A percentile compares a stretch with the other conserved stretches of the same genome.
Evolutionary conservation across 2,888 invertebrate genomes (phyloP).

Genomic region (Bombyx huttoni): DNA sequence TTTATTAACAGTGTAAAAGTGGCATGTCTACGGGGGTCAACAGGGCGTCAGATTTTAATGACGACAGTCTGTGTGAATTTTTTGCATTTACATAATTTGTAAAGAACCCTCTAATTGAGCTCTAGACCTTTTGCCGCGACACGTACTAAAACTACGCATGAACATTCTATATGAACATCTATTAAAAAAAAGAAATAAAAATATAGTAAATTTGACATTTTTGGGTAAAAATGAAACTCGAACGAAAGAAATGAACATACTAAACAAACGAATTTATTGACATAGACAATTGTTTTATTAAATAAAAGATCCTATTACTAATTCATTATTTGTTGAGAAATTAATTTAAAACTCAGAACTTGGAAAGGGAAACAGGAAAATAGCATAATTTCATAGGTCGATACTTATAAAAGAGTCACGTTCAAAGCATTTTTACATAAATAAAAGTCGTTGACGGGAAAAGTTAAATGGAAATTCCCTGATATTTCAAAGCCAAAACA

Average conservation of each 20-base stretch:
- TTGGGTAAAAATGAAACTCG: too few species aligned
- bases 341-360: not conserved
- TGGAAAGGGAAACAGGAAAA: not conserved
- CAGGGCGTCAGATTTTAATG: constrained; percentile 38
- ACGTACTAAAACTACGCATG: constrained; percentile 3
- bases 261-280: too few species aligned
- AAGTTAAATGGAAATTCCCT: not conserved
- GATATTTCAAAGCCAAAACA: not conserved
- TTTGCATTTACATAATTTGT: constrained; percentile 39
- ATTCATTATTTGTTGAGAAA: constrained; percentile 1
- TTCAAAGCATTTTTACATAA: not conserved
- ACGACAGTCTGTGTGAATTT: constrained; percentile 21
- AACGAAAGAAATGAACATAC: too few species aligned
- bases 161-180: not conserved
- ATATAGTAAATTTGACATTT: too few species aligned
- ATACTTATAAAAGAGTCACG: not conserved
- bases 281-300: not conserved
- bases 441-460: not conserved
- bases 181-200: too few species aligned
- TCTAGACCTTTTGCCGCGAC: constrained; percentile 7
- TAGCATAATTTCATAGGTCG: not conserved
- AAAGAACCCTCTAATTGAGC: constrained; percentile 27
- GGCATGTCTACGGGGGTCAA: constrained; percentile 17
- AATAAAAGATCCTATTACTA: not conserved
- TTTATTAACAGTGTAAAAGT: constrained; percentile 16